phyloP scores from a whole-genome alignment of 2,888 invertebrate species.

The Oxycera nigricornis region DNA sequence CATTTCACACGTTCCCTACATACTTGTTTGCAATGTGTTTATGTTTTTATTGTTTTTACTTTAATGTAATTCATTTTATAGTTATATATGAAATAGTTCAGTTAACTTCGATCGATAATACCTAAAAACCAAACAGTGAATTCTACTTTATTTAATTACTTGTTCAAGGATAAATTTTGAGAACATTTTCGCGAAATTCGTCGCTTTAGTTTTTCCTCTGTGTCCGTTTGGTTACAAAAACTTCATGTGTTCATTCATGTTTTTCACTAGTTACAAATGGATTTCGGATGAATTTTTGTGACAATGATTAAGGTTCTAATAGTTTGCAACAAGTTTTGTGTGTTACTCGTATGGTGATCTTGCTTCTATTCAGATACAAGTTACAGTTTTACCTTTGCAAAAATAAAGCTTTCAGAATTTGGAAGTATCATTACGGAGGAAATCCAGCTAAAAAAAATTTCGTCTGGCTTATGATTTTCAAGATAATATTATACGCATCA shows the following conservation, averaged over 20 bases:
- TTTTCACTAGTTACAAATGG: background rate
- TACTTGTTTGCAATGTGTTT: background rate
- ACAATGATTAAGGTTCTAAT: background rate
- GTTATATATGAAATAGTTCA: background rate
- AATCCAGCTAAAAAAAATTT: background rate
- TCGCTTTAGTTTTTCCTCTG: background rate
- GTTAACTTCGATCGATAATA: constrained; percentile 18
- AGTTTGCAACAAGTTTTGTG: background rate
- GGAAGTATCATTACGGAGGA: background rate
- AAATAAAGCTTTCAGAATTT: constrained; percentile 21
- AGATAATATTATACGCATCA: too few relatives aligned
- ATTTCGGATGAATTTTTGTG: background rate
- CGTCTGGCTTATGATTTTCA: too few relatives aligned
- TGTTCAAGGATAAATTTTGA: background rate
- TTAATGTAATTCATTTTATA: background rate
- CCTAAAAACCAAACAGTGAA: constrained; percentile 27
- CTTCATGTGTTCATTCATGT: background rate
- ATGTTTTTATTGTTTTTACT: constrained; percentile 7
- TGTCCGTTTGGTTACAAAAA: background rate
- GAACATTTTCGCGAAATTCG: background rate
- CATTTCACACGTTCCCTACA: constrained; percentile 17
- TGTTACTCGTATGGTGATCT: background rate
- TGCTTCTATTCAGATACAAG: background rate
- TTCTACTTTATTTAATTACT: background rate
- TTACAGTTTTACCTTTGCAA: background rate